Conservation (phyloP, 2,113 vertebrate genomes). For the Triplophysa dalaica region DNA sequence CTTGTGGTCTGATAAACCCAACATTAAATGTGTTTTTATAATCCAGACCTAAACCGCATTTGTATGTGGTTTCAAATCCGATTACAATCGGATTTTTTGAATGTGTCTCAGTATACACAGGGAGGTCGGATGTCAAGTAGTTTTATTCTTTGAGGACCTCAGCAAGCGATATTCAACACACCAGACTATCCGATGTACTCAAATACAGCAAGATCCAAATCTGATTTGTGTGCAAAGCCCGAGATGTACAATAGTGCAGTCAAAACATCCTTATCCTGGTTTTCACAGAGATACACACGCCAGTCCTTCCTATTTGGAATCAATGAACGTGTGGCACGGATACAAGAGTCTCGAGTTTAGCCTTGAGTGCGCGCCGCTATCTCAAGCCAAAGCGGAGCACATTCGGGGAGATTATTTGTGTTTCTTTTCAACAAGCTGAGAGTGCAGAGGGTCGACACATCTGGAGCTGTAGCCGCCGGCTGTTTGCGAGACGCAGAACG, state of each 20-base stretch:
- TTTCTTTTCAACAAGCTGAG: conserved; percentile 44
- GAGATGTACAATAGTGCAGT: neutral
- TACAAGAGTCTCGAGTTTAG: neutral
- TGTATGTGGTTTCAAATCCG: too few species aligned
- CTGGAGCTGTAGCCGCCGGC: conserved; percentile 41
- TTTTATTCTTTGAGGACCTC: too few species aligned
- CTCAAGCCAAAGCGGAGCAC: neutral
- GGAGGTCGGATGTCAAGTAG: too few species aligned
- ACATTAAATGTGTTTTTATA: too few species aligned
- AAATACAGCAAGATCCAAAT: too few species aligned
- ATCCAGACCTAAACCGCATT: too few species aligned
- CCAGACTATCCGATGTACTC: too few species aligned
- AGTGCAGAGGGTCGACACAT: conserved; percentile 34
- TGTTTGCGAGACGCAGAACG: neutral
- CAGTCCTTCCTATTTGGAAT: neutral
- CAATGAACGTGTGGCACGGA: neutral
- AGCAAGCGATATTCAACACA: too few species aligned
- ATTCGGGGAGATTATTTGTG: neutral
- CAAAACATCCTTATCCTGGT: neutral
- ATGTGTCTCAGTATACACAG: too few species aligned
- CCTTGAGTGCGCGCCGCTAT: neutral
- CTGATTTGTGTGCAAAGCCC: too few species aligned
- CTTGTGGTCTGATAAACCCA: too few species aligned
- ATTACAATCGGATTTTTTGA: too few species aligned
- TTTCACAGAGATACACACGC: neutral